phyloP scores from a whole-genome alignment of 2,113 vertebrate genomes.

The Hydrochoerus hydrochaeris region DNA sequence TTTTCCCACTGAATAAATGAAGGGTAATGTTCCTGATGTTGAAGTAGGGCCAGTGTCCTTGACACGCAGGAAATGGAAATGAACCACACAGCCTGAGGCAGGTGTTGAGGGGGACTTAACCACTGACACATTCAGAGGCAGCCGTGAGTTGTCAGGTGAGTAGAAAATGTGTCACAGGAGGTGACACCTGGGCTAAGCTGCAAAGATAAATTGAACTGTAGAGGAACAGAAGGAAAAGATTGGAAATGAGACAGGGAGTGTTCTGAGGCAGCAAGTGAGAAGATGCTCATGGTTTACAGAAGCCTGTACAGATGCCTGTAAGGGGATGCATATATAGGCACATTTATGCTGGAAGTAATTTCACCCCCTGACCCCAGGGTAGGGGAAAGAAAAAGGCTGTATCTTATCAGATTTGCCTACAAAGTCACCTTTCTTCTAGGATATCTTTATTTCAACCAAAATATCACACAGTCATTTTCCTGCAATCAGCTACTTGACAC shows the following conservation, averaged over 20 bases:
- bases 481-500: not conserved
- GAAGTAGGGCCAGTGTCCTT: not conserved
- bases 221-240: not conserved
- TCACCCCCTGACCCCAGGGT: not conserved
- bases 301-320: not conserved
- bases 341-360: not conserved
- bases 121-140: not conserved
- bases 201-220: not conserved
- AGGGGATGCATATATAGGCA: too few species aligned
- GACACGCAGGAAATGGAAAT: not conserved
- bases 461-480: not conserved
- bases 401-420: not conserved
- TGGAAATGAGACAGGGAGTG: accelerated
- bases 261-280: not conserved
- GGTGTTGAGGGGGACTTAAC: not conserved
- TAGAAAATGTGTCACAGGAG: not conserved
- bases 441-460: not conserved
- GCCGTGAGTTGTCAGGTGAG: not conserved
- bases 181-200: not conserved
- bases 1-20: not conserved
- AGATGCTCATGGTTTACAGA: not conserved
- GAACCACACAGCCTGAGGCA: not conserved
- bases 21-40: not conserved
- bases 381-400: not conserved
- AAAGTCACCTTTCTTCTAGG: not conserved